A percentile compares a stretch with the other conserved stretches of the same genome.
phyloP scores from a whole-genome alignment of 2,888 invertebrate genomes.

The Meteorus cinctellus region DNA sequence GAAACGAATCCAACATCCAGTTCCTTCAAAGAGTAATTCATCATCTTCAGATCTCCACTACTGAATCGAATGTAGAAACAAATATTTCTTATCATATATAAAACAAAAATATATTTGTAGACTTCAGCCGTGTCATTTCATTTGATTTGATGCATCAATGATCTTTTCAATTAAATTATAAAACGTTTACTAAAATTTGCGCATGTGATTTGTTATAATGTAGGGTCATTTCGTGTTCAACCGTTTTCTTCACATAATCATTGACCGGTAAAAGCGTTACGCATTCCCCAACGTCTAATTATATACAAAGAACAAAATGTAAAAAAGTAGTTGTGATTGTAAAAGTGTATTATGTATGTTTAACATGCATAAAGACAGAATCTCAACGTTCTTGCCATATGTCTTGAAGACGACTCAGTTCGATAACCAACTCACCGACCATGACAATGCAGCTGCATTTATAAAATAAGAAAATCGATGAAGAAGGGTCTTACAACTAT shows the following conservation, averaged over 20 bases:
- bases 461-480: constrained; percentile 62
- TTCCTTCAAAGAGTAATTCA: no score
- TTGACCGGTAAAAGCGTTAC: constrained; percentile 32
- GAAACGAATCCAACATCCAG: background rate
- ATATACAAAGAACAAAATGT: constrained; percentile 3
- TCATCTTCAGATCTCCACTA: no score
- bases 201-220: no score
- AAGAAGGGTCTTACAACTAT: constrained; percentile 40
- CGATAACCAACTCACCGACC: constrained; percentile 61
- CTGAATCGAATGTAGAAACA: no score
- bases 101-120: no score
- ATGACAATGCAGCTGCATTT: constrained; percentile 64
- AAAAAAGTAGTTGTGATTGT: constrained; percentile 25
- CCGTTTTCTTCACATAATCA: constrained; percentile 2
- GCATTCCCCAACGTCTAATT: background rate
- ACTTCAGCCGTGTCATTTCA: no score
- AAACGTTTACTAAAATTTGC: no score
- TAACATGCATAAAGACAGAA: constrained; percentile 54
- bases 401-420: constrained; percentile 63
- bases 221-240: no score
- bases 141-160: no score
- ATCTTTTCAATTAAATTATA: no score
- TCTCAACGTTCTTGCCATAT: constrained; percentile 68
- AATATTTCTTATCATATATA: no score
- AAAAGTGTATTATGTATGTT: constrained; percentile 17